phyloP scores from a whole-genome alignment of 2,113 vertebrate genomes.

The Empidonax alnorum region DNA sequence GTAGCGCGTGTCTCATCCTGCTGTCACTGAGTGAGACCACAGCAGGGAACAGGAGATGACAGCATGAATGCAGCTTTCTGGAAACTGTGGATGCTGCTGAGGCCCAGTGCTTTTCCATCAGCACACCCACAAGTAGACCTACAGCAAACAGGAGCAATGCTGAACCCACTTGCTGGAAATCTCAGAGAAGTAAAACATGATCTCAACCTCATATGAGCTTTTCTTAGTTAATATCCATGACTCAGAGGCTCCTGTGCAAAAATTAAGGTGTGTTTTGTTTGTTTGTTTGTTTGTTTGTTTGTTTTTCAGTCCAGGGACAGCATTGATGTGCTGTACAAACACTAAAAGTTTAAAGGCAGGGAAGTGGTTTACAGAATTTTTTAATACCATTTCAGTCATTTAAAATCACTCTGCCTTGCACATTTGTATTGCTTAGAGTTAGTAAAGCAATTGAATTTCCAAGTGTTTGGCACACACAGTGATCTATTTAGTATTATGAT shows the following conservation, averaged over 20 bases:
- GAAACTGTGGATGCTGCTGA: background rate
- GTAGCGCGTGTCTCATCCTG: accelerated
- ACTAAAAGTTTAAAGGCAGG: background rate
- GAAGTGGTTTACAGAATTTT: background rate
- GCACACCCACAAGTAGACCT: background rate
- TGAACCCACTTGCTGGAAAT: background rate
- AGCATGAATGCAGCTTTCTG: background rate
- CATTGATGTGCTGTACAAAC: background rate
- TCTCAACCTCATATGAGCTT: background rate
- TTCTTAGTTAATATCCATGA: background rate
- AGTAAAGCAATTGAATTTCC: background rate
- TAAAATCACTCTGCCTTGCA: background rate
- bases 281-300: too few relatives aligned
- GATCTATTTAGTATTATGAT: background rate
- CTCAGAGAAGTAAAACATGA: background rate
- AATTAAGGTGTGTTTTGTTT: background rate
- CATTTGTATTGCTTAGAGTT: background rate
- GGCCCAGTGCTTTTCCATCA: background rate
- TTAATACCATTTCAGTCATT: background rate
- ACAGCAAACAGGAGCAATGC: background rate
- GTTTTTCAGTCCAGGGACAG: background rate
- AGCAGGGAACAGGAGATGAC: accelerated
- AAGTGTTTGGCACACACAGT: background rate
- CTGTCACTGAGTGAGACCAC: accelerated
- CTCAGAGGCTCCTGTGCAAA: background rate